These are phyloP conservation scores for Poeciliopsis infans DNA, from an alignment of 2,797 vertebrate genomes.

Conservation along the genomic window DNA sequence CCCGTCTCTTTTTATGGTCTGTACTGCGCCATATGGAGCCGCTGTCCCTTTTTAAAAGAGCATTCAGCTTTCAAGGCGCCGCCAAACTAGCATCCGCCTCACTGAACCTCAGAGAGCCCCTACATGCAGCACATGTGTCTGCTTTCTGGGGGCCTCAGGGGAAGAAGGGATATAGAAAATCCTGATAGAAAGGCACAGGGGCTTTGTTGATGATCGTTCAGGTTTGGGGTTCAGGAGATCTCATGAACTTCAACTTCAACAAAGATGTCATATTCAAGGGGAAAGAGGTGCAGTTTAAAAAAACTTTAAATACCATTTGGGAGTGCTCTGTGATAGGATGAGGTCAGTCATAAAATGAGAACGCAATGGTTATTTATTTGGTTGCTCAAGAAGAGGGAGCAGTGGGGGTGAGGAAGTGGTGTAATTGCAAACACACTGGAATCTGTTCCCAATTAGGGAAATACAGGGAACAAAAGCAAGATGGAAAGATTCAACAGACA, in stretches of 20 bases:
- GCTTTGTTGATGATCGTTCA: conserved; percentile 13
- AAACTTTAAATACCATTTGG: conserved; percentile 23
- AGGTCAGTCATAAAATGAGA: conserved; percentile 45
- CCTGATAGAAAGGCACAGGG: conserved; percentile 35
- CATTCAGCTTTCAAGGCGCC: conserved; percentile 74
- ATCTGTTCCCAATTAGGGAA: conserved; percentile 80
- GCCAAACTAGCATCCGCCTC: conserved; percentile 70
- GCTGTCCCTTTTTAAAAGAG: conserved; percentile 75
- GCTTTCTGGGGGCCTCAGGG: conserved; percentile 59
- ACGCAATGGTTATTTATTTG: conserved; percentile 55
- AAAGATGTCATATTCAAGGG: conserved; percentile 10
- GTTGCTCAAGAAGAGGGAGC: conserved; percentile 48
- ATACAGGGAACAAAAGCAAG: conserved; percentile 64
- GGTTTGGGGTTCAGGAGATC: neutral
- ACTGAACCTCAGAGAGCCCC: conserved; percentile 64
- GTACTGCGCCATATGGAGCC: conserved; percentile 78
- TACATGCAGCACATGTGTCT: conserved; percentile 79
- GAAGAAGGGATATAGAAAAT: conserved; percentile 52
- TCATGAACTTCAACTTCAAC: neutral
- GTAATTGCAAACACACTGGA: conserved; percentile 78
- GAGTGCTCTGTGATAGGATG: conserved; percentile 19
- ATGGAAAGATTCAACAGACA: conserved; percentile 80
- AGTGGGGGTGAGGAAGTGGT: conserved; percentile 74
- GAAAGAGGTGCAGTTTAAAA: conserved; percentile 9
- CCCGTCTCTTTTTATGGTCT: conserved; percentile 73